Percentiles rank a stretch among this genome's conserved stretches.
These are phyloP conservation scores for Akabosia matsudoensis DNA, from an alignment of 1,140 invertebrate species.

Conservation along the genomic window DNA sequence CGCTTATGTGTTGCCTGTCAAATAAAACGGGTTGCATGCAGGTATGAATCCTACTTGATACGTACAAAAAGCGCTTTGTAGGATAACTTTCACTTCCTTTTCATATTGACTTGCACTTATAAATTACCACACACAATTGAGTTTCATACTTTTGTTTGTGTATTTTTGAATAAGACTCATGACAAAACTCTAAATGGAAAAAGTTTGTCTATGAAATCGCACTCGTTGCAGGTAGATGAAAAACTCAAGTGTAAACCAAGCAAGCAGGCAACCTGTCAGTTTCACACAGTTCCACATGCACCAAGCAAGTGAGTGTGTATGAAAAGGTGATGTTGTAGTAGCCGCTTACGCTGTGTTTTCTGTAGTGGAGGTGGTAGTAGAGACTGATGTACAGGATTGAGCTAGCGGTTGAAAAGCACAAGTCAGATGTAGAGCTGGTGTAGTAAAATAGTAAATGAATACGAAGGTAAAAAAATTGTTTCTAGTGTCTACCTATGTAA, in stretches of 20 bases:
- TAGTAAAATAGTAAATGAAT: background rate
- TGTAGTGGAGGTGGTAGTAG: background rate
- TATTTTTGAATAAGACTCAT: too few species aligned
- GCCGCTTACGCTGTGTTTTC: background rate
- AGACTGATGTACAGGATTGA: background rate
- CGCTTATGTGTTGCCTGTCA: too few species aligned
- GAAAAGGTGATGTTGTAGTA: background rate
- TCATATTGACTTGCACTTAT: too few species aligned
- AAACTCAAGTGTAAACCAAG: background rate
- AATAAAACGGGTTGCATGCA: too few species aligned
- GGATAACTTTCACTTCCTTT: too few species aligned
- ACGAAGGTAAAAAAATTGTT: background rate
- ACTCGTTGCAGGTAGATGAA: background rate
- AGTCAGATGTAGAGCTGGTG: background rate
- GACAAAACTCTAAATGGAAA: too few species aligned
- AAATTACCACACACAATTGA: too few species aligned
- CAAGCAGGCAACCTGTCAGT: slow-evolving; percentile 22
- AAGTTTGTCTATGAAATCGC: background rate
- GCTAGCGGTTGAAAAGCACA: background rate
- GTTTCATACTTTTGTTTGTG: too few species aligned
- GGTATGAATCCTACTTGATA: too few species aligned
- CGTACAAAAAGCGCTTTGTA: too few species aligned
- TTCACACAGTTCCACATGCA: slow-evolving; percentile 24
- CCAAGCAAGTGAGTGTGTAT: background rate
- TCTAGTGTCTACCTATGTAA: too few species aligned